These are phyloP conservation scores for Drosophila subquinaria DNA, from an alignment of 2,888 invertebrate genomes.

Conservation along the genomic window DNA sequence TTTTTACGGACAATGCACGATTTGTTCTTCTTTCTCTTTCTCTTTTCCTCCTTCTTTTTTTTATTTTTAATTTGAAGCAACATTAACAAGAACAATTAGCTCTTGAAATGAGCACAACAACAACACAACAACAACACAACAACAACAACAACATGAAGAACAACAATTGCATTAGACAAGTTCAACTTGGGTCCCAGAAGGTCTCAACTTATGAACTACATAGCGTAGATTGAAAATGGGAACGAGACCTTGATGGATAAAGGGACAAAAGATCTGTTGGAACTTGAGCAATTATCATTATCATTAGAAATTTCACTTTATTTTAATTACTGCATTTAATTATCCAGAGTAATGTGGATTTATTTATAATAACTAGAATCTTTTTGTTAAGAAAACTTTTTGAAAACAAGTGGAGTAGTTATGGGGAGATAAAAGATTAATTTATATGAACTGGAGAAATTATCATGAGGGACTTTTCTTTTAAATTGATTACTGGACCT, in stretches of 20 bases:
- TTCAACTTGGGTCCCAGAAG: constrained; percentile 35
- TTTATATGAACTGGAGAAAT: too few relatives aligned
- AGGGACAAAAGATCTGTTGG: constrained; percentile 5
- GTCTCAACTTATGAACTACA: constrained; percentile 17
- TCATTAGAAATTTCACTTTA: not conserved
- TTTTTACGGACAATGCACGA: constrained; percentile 71
- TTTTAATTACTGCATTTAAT: constrained; percentile 7
- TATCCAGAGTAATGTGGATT: not conserved
- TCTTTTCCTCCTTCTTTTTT: not conserved
- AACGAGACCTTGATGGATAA: constrained; percentile 19
- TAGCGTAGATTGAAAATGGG: constrained; percentile 31
- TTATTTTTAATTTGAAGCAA: constrained; percentile 54
- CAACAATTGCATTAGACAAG: constrained; percentile 49
- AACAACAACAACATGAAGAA: constrained; percentile 26
- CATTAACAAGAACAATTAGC: constrained; percentile 81
- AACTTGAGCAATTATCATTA: constrained; percentile 9
- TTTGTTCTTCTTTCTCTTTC: constrained; percentile 11
- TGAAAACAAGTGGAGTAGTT: not conserved
- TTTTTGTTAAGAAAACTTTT: not conserved
- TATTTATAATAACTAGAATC: not conserved
- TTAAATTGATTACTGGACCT: too few relatives aligned
- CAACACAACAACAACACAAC: constrained; percentile 35
- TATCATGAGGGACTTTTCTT: too few relatives aligned
- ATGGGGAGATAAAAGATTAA: too few relatives aligned
- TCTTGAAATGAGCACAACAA: constrained; percentile 56